These are phyloP conservation scores for Ecliptopera silaceata DNA, from an alignment of 2,888 invertebrate genomes.

Conservation along the genomic window DNA sequence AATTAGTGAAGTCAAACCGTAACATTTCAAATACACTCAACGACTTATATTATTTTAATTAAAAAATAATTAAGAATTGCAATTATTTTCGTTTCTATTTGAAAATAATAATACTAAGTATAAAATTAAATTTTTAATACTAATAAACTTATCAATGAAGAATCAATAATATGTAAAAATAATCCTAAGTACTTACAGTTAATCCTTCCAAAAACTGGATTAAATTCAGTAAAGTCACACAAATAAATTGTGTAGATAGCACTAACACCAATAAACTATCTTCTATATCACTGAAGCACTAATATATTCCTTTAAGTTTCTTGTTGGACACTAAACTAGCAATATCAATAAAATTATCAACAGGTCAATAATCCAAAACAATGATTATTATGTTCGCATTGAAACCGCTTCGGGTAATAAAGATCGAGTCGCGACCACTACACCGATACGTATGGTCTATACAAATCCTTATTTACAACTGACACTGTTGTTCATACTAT, in stretches of 20 bases:
- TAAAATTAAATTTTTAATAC: too few relatives aligned
- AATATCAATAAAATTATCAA: conserved; percentile 45
- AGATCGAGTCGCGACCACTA: conserved; percentile 64
- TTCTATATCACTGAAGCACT: conserved; percentile 62
- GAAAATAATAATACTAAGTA: too few relatives aligned
- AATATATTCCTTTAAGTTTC: conserved; percentile 65
- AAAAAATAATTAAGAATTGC: too few relatives aligned
- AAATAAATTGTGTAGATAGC: conserved; percentile 56
- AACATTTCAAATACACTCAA: too few relatives aligned
- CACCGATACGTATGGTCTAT: conserved; percentile 79
- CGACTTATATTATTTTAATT: too few relatives aligned
- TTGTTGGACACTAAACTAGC: conserved; percentile 60
- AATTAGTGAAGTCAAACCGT: too few relatives aligned
- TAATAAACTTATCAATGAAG: too few relatives aligned
- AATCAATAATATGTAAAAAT: too few relatives aligned
- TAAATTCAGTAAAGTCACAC: conserved; percentile 48
- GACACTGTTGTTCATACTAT: conserved; percentile 79
- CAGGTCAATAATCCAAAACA: conserved; percentile 46
- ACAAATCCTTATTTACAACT: conserved; percentile 84
- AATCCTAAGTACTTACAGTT: conserved; percentile 61
- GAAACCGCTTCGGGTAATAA: conserved; percentile 55
- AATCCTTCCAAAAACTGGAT: conserved; percentile 61
- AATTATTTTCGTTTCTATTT: too few relatives aligned
- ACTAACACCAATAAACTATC: conserved; percentile 68
- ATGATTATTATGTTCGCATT: conserved; percentile 49